These are phyloP conservation scores for Emydura subglobosa DNA, from an alignment of 2,113 vertebrate genomes.

Conservation along the genomic window DNA sequence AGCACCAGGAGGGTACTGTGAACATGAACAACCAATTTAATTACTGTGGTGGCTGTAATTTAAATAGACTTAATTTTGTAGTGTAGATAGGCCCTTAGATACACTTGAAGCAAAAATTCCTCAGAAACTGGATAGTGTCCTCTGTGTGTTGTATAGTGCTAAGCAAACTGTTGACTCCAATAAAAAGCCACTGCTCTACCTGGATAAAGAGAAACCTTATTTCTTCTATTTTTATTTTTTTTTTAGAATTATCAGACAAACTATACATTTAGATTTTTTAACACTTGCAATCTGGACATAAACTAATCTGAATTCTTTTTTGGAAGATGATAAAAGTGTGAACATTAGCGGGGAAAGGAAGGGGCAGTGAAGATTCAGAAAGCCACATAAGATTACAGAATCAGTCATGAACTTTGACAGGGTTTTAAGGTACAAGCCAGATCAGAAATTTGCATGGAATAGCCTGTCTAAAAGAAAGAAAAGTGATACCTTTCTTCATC, in stretches of 20 bases:
- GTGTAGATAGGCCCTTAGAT: background rate
- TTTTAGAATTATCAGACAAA: background rate
- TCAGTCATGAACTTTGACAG: conserved; percentile 25
- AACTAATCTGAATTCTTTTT: background rate
- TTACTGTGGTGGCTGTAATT: background rate
- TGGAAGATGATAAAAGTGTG: background rate
- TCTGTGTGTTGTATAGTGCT: background rate
- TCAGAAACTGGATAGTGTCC: background rate
- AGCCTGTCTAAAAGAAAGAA: conserved; percentile 50
- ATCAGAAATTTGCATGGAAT: too few relatives aligned
- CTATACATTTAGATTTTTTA: background rate
- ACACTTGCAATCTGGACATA: background rate
- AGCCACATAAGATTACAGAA: conserved; percentile 54
- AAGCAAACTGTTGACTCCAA: background rate
- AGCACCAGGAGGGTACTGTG: background rate
- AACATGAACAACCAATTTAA: background rate
- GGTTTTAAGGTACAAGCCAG: background rate
- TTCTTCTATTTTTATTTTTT: background rate
- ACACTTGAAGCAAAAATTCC: background rate
- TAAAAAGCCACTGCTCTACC: background rate
- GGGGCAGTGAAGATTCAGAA: conserved; percentile 27
- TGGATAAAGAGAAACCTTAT: background rate
- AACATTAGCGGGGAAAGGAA: conserved; percentile 26
- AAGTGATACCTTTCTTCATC: conserved; percentile 81
- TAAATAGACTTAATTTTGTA: background rate